phyloP scores from a whole-genome alignment of 2,888 invertebrate species.

The Aricia artaxerxes region DNA sequence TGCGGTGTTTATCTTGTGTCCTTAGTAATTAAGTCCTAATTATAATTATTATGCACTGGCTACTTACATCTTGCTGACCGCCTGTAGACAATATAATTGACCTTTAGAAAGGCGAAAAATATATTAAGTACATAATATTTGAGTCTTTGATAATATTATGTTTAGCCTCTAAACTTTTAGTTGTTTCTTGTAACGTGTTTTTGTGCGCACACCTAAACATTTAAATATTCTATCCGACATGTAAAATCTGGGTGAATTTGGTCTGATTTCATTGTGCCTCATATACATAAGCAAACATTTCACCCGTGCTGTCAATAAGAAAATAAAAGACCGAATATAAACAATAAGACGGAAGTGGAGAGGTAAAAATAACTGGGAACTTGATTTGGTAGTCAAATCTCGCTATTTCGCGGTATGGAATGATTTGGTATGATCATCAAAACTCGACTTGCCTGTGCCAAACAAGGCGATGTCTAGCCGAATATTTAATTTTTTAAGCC shows the following conservation, averaged over 20 bases:
- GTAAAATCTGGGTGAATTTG: conserved; percentile 38
- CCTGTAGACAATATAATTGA: no score
- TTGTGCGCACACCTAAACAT: neutral
- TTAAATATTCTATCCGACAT: conserved; percentile 45
- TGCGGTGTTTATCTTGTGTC: neutral
- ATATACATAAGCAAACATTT: conserved; percentile 65
- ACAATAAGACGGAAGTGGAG: conserved; percentile 75
- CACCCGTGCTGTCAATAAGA: conserved; percentile 58
- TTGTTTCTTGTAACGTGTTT: neutral
- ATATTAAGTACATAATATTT: no score
- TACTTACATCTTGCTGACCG: no score
- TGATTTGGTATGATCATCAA: neutral
- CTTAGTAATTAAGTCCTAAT: neutral
- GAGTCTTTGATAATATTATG: no score
- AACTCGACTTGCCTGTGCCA: neutral
- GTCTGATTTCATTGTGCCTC: conserved; percentile 43
- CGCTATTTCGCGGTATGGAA: conserved; percentile 42
- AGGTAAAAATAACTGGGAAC: conserved; percentile 68
- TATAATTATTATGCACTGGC: neutral
- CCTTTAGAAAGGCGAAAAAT: no score
- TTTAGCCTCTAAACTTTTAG: no score
- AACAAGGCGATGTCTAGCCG: neutral
- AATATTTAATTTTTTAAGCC: no score
- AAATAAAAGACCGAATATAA: conserved; percentile 73
- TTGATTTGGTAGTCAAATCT: conserved; percentile 80